phyloP scores from a whole-genome alignment of 2,113 vertebrate genomes.

The Perca schrenkii region DNA sequence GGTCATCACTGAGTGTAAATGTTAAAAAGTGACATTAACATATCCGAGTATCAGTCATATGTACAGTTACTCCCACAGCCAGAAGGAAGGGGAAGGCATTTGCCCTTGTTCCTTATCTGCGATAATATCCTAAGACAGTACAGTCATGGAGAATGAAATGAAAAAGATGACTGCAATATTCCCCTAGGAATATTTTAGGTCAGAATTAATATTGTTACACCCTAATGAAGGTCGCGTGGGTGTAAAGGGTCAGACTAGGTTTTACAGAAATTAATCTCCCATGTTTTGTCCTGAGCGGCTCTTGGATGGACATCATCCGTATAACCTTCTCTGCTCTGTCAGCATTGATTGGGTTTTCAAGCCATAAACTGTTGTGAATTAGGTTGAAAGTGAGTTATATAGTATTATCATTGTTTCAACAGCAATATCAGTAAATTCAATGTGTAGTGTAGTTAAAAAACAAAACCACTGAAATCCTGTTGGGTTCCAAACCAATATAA shows the following conservation, averaged over 20 bases:
- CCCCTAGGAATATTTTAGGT: too few relatives aligned
- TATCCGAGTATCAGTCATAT: background rate
- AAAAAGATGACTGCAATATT: background rate
- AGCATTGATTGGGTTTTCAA: background rate
- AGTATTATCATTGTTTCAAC: background rate
- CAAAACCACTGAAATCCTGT: background rate
- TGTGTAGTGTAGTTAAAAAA: background rate
- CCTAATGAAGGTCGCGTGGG: background rate
- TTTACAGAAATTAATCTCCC: background rate
- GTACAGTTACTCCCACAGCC: slow-evolving; percentile 4
- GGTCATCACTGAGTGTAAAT: background rate
- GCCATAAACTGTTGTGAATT: too few relatives aligned
- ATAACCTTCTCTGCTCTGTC: background rate
- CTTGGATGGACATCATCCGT: too few relatives aligned
- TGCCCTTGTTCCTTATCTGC: background rate
- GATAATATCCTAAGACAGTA: background rate
- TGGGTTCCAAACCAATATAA: background rate
- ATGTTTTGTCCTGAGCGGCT: background rate
- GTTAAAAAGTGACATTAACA: slow-evolving; percentile 1
- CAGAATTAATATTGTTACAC: background rate
- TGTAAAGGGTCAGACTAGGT: background rate
- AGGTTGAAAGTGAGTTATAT: background rate
- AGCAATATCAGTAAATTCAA: background rate
- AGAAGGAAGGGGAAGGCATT: background rate
- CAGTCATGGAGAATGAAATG: background rate